Percentiles rank a stretch among this genome's conserved stretches.
Conservation (phyloP, 2,888 invertebrate species). For the Blastobasis lacticolella region DNA sequence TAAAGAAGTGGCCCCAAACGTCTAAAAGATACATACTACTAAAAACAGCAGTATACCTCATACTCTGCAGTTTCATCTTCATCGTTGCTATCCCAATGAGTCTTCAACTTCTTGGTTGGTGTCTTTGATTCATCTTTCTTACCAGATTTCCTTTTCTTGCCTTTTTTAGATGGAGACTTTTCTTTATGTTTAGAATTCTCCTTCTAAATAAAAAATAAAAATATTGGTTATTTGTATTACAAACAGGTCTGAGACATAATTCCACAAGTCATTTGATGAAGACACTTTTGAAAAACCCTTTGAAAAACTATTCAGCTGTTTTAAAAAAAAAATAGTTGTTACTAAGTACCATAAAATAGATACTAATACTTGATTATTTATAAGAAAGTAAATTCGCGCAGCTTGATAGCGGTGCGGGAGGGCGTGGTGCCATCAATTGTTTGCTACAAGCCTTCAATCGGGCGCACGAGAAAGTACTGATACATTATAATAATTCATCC, state of each 20-base stretch:
- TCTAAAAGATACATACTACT: too few relatives aligned
- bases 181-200: conserved; percentile 50
- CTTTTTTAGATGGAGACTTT: conserved; percentile 26
- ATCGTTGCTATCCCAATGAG: conserved; percentile 51
- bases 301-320: too few relatives aligned
- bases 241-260: too few relatives aligned
- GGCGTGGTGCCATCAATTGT: too few relatives aligned
- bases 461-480: too few relatives aligned
- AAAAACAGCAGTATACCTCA: conserved; percentile 49
- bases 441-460: too few relatives aligned
- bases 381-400: too few relatives aligned
- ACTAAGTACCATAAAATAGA: not conserved
- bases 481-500: too few relatives aligned
- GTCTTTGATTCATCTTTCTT: conserved; percentile 30
- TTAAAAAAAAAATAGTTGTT: not conserved
- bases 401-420: too few relatives aligned
- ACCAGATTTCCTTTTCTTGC: conserved; percentile 42
- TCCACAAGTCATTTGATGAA: too few relatives aligned
- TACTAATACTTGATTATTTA: not conserved
- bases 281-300: too few relatives aligned
- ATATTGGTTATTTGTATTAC: not conserved
- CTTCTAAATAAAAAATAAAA: conserved; percentile 32
- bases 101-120: conserved; percentile 44
- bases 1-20: too few relatives aligned
- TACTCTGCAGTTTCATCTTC: conserved; percentile 76